These are phyloP conservation scores for Heteromormyrus szaboi DNA, from an alignment of 2,797 vertebrate genomes.

Conservation along the genomic window DNA sequence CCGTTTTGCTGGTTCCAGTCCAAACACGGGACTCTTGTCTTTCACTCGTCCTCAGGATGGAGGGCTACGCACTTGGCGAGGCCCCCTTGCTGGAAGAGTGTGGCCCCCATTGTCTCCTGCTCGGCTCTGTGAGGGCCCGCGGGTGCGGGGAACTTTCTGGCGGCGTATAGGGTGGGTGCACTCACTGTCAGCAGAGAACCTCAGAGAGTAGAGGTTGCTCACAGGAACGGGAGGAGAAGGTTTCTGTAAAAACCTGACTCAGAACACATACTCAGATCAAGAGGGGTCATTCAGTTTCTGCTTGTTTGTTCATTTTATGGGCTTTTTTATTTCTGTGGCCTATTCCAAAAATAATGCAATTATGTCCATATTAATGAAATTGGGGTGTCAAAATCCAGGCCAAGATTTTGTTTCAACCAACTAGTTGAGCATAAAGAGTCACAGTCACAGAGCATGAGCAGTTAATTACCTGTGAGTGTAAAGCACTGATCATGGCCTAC, in stretches of 20 bases:
- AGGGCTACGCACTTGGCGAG: not conserved
- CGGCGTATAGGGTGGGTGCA: not conserved
- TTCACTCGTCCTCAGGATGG: not conserved
- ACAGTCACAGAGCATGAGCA: not conserved
- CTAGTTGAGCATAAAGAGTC: not conserved
- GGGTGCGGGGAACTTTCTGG: not conserved
- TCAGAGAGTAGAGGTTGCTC: not conserved
- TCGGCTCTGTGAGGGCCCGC: not conserved
- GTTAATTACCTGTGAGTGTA: not conserved
- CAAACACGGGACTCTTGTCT: slow-evolving; percentile 3
- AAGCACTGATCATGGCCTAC: not conserved
- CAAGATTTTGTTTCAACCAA: not conserved
- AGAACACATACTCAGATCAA: not conserved
- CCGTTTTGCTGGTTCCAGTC: not conserved
- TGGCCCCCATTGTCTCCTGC: not conserved
- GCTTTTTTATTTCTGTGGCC: not conserved
- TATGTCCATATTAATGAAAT: not conserved
- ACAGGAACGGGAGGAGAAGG: not conserved
- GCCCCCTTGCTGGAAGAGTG: not conserved
- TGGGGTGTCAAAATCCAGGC: not conserved
- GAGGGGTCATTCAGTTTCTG: not conserved
- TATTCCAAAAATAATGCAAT: not conserved
- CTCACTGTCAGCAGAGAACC: not conserved
- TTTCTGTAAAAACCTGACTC: not conserved
- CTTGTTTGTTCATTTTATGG: not conserved